Percentiles rank a stretch among this genome's conserved stretches.
Evolutionary conservation across 2,888 invertebrate genomes (phyloP).

Genomic region (Sympetrum striolatum): DNA sequence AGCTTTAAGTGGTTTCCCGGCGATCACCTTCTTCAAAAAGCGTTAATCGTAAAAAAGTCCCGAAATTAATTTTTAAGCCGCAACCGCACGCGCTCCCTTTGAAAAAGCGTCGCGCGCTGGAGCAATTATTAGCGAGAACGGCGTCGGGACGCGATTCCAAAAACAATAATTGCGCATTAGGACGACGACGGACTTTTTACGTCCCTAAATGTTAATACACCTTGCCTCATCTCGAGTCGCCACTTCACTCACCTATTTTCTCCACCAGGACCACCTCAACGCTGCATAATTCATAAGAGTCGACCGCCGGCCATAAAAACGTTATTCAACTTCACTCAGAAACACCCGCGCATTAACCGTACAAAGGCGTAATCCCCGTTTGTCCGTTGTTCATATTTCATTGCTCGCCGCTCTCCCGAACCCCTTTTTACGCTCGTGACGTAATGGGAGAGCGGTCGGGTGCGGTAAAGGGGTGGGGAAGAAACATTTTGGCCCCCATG

Average conservation of each 20-base stretch:
- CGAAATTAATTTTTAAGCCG: too few species aligned
- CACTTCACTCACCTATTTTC: background rate
- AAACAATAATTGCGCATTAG: conserved; percentile 14
- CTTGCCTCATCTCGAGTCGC: background rate
- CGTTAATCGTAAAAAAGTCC: too few species aligned
- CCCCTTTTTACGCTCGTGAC: background rate
- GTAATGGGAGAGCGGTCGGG: background rate
- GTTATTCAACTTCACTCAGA: conserved; percentile 42
- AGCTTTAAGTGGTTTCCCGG: too few species aligned
- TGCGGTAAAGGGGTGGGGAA: background rate
- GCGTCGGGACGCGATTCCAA: background rate
- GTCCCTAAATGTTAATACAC: conserved; percentile 34
- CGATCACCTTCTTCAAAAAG: too few species aligned
- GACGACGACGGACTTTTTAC: background rate
- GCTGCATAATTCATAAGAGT: conserved; percentile 40
- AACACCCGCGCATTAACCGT: conserved; percentile 26
- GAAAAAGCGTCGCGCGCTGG: background rate
- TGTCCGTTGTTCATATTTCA: conserved; percentile 38
- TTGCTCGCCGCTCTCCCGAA: background rate
- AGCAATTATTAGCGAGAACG: background rate
- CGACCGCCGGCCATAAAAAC: conserved; percentile 28
- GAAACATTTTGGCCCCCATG: background rate
- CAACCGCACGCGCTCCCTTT: background rate
- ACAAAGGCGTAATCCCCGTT: conserved; percentile 34
- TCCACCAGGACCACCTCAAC: conserved; percentile 11